Evolutionary conservation across 2,113 vertebrate genomes (phyloP), one percentile per base, ranked within the genome.

Genomic region (crab-eating macaque (Macaca fascicularis)): DNA sequence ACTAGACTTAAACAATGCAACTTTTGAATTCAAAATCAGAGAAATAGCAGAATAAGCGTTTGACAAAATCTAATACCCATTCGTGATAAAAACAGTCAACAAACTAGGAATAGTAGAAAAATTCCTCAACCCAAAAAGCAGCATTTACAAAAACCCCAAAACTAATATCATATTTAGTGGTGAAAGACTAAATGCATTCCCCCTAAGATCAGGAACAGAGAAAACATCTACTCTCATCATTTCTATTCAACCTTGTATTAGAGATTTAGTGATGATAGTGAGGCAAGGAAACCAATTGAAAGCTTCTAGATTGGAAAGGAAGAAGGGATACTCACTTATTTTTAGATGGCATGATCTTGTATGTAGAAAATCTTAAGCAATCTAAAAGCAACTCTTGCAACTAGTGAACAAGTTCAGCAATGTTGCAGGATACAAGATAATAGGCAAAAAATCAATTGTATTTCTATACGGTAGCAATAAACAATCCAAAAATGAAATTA

Each of bases 291-390:
- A 69, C 57, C 84, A 45, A 87, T 27, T 50, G 30, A 87, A 81
- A 25, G 38, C 59, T 81, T 78, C 38, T 45, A 87, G 11, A 43
- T 55, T 72, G n/a, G 32, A 93, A 95, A 32, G 43, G 38, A 72
- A 55, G 79, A 95, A 85, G 7, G 74, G 93, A 81, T 82, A 79
- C 20, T 20, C 43, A 59, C 23, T 38, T 90, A 61, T 50, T 78
- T 84, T 94, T 43, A 75, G 13, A n/a, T 27, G 43, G 59, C 59
- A 55, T 90, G 35, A 69, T 80, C 61, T 84, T 88, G 27, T 81
- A 79, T 80, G 23, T 76, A 79, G 70, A 88, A 95, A 90, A 93
- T 80, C n/a, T 38, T 93, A 94, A 94, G 38, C 55, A 70, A 83
- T 57, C 22, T 86, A 94, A 70, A 93, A 38, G 11, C 38, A 88